Evolutionary conservation across 2,888 invertebrate genomes (phyloP), one percentile per base, ranked within the genome.

Genomic region (Brenthis ino): DNA sequence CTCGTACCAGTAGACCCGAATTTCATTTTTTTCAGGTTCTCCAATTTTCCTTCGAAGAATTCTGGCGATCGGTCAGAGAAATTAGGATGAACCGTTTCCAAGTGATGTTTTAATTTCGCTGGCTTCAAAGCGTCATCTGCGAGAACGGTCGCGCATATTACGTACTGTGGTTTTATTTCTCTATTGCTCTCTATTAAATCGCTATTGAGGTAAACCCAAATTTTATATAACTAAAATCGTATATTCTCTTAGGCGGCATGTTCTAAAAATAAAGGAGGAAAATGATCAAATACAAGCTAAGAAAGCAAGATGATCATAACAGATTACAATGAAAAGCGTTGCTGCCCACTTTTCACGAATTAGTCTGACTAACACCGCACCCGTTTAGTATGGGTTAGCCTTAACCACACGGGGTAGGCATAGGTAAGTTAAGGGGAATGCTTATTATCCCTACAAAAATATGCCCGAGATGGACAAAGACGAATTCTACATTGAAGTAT

Each of bases 21-120:
- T 64, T 68, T 64, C 57, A 64, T 64, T 64, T 55, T 54, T 57
- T 68, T 58, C 28, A 51, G 53, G 53, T 53, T 48, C 20, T n/a
- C 11, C 14, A 37, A 13, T 66, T 58, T 66, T n/a, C 37, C 33
- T 51, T 58, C 47, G 5, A 64, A 55, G 55, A 47, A 55, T 55
- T 64, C 64, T 67, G 33, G 47, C 58, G 54, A 20, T 28, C 48
- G 55, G 43, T 61, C 53, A 57, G n/a, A 57, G 33, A 28, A 65
- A 8, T 57, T 50, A 20, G 51, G 28, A 67, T 67, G 67, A 24
- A 61, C 56, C 47, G 67, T 61, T 47, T 67, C 58, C 16, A 58
- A 48, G 43, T 58, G 58, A 20, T 47, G 48, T 20, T 47, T 20
- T 11, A 54, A 20, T 47, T 43, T 13, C 33, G 57, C 43, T 14